A percentile compares a stretch with the other conserved stretches of the same genome.
These are phyloP conservation scores for Eclectus roratus DNA, from an alignment of 2,113 vertebrate genomes.

Conservation along the genomic window DNA sequence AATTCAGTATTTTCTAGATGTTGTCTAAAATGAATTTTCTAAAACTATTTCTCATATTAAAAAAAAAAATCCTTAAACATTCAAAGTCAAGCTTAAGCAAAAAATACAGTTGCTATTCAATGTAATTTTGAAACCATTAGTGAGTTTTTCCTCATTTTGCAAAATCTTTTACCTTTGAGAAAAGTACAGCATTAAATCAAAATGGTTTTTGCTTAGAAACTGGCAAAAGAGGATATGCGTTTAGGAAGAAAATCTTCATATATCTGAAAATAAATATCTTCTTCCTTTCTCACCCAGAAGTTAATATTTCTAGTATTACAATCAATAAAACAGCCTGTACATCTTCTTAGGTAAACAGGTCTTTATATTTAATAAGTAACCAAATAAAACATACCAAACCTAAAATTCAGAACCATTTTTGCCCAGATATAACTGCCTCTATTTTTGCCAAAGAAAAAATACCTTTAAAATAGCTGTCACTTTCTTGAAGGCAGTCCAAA, in stretches of 20 bases:
- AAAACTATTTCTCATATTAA: neutral
- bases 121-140: neutral
- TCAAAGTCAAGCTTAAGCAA: neutral
- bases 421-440: neutral
- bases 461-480: neutral
- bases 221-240: fast-evolving
- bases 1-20: neutral
- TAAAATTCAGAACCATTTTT: neutral
- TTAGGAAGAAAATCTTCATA: neutral
- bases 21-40: neutral
- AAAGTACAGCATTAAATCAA: neutral
- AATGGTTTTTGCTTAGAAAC: neutral
- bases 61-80: neutral
- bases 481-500: neutral
- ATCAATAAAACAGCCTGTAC: neutral
- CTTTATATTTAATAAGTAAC: neutral
- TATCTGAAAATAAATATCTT: neutral
- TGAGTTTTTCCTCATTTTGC: neutral
- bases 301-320: neutral
- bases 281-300: neutral
- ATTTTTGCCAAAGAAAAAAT: neutral
- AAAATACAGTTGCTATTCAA: neutral
- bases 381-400: neutral
- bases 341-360: neutral
- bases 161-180: neutral